Base-by-base conservation (phyloP, 2,113 vertebrate genomes). In the Urocolius indicus region DNA sequence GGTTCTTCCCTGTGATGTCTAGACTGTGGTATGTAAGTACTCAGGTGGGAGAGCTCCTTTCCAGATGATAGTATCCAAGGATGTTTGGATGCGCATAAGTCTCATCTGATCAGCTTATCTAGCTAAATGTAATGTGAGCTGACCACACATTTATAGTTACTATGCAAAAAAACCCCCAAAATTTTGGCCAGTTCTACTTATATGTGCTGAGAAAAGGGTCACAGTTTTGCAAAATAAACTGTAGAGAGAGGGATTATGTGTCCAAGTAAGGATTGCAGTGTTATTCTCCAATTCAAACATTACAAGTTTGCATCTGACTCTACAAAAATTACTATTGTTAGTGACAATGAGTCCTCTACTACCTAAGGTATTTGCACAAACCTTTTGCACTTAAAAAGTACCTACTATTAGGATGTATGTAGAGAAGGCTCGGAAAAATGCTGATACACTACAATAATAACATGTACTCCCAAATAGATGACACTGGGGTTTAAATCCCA, bases 191-290 rank as follows among this genome's bases (percentile, higher is more conserved):
- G 23, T 84, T 65, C 74, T 91, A 16, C 20, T 62, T 86, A 2
- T 10, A 32, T 51, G n/a, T 87, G 17, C 21, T 65, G 30, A 75
- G 57, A n/a, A 76, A 15, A 84, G 38, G 59, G 38, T 22, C 71
- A 43, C 13, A 6, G 21, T 43, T 87, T 23, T 76, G 45, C 41
- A 84, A 49, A 79, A 46, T 74, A 55, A 82, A 57, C 65, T 13
- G 24, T 0, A 2, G 65, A 20, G n/a, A 38, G 11, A 17, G 52
- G 26, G 23, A 41, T 57, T 46, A 45, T 6, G 8, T 1, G 2
- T 32, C 36, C 16, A 32, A 55, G 41, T 32, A 36, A 62, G 65
- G 51, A 69, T 26, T 52, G 24, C 32, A 62, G 58, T 19, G 13
- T 34, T 4, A 0, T 34, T 91, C 69, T 77, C 93, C 55, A 51